A percentile compares a stretch with the other conserved stretches of the same genome.
These are phyloP conservation scores for Meloidogyne hapla DNA, from an alignment of 1,140 invertebrate species.

Conservation along the genomic window DNA sequence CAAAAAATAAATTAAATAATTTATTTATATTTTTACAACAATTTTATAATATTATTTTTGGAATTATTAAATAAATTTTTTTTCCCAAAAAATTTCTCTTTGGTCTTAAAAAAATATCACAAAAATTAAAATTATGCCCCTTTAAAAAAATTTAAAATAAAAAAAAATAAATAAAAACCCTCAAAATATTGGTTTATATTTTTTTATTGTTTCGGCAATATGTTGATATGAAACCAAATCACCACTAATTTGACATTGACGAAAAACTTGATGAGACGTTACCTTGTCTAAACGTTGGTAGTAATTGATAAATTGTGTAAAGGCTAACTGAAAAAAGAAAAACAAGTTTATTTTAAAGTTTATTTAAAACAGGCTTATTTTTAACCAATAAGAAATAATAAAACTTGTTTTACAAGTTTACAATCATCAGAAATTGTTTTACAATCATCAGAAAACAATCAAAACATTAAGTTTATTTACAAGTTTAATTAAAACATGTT, in stretches of 20 bases:
- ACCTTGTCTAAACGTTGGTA: slow-evolving; percentile 96
- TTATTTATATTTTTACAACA: too few species aligned
- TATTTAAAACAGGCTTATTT: neutral
- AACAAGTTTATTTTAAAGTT: neutral
- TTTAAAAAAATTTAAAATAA: neutral
- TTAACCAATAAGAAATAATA: too few species aligned
- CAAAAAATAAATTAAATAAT: too few species aligned
- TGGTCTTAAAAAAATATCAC: neutral
- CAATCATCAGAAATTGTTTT: too few species aligned
- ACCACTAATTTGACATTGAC: slow-evolving; percentile 73
- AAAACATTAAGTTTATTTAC: neutral
- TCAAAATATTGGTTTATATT: slow-evolving; percentile 78
- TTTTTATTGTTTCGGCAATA: slow-evolving; percentile 98
- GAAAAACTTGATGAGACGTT: slow-evolving; percentile 74
- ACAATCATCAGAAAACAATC: too few species aligned
- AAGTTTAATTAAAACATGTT: neutral
- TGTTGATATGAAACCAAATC: slow-evolving; percentile 96
- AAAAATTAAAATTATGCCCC: neutral
- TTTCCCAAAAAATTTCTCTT: too few species aligned
- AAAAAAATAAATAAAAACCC: too few species aligned
- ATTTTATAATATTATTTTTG: neutral
- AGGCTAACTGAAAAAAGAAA: slow-evolving; percentile 73
- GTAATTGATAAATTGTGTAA: slow-evolving; percentile 93
- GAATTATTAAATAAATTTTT: too few species aligned
- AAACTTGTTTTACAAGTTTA: too few species aligned